A percentile compares a stretch with the other conserved stretches of the same genome.
Evolutionary conservation across 2,113 vertebrate species (phyloP).

Genomic region (Eretmochelys imbricata): DNA sequence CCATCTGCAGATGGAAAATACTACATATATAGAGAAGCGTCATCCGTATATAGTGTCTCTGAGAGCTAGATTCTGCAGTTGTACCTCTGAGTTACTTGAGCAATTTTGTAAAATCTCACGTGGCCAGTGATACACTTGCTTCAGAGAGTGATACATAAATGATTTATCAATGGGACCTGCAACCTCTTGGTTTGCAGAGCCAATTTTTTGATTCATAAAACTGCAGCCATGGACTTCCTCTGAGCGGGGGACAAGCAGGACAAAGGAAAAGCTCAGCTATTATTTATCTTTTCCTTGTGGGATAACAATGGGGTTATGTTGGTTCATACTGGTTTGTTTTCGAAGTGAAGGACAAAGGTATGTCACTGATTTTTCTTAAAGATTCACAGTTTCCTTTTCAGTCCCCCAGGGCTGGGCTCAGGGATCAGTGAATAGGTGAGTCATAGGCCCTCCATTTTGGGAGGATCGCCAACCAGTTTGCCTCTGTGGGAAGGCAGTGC

Average conservation of each 20-base stretch:
- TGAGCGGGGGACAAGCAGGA: conserved; percentile 37
- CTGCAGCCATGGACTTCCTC: conserved; percentile 47
- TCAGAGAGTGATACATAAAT: conserved; percentile 32
- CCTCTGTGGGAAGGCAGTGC: neutral
- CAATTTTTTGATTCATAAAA: neutral
- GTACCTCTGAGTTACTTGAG: conserved; percentile 62
- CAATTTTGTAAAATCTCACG: conserved; percentile 68
- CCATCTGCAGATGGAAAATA: conserved; percentile 57
- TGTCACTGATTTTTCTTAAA: neutral
- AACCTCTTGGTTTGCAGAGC: neutral
- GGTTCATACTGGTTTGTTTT: neutral
- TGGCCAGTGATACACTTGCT: conserved; percentile 39
- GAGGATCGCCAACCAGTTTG: neutral
- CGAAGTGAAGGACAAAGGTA: neutral
- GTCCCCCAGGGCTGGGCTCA: neutral
- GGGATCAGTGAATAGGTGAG: neutral
- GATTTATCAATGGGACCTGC: neutral
- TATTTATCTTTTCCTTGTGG: conserved; percentile 43
- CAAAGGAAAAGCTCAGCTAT: conserved; percentile 37
- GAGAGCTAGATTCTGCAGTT: conserved; percentile 64
- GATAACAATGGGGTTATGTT: neutral
- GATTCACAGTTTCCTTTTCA: neutral
- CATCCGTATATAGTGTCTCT: conserved; percentile 66
- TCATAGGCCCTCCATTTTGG: neutral
- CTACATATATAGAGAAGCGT: conserved; percentile 1